A percentile compares a stretch with the other conserved stretches of the same genome.
phyloP scores from a whole-genome alignment of 2,113 vertebrate species.

The Austrofundulus limnaeus region DNA sequence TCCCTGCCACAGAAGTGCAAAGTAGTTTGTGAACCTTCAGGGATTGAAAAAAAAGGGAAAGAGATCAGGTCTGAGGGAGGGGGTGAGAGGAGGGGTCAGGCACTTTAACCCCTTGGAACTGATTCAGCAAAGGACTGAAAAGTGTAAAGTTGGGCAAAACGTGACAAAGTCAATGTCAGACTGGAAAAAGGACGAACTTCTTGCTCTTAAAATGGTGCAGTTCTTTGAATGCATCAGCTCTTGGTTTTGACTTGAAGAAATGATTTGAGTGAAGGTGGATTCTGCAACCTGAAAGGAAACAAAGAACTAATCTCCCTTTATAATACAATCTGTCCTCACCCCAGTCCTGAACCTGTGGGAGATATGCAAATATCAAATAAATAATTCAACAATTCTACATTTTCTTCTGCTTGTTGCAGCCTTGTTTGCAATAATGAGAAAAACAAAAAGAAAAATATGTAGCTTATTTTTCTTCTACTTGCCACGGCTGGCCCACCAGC shows the following conservation, averaged over 20 bases:
- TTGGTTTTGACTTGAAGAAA: conserved; percentile 50
- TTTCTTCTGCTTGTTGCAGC: conserved; percentile 31
- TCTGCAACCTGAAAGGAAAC: conserved; percentile 36
- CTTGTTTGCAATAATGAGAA: conserved; percentile 43
- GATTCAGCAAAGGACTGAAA: conserved; percentile 25
- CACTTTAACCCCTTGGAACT: conserved; percentile 43
- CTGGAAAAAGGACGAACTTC: background rate
- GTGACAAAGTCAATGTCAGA: conserved; percentile 20
- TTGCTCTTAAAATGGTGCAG: background rate
- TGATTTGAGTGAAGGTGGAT: conserved; percentile 25
- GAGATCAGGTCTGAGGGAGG: conserved; percentile 24
- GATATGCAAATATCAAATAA: conserved; percentile 70
- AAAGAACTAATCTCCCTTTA: conserved; percentile 41
- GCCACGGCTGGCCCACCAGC: background rate
- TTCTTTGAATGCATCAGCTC: conserved; percentile 19
- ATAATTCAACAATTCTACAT: conserved; percentile 61
- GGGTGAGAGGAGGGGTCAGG: conserved; percentile 16
- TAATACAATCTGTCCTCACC: conserved; percentile 43
- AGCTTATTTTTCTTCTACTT: conserved; percentile 13
- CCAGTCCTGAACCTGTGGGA: conserved; percentile 44
- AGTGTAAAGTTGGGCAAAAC: background rate
- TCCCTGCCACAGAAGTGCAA: conserved; percentile 62
- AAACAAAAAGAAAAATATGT: conserved; percentile 10
- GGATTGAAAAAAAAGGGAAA: conserved; percentile 26
- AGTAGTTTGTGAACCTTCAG: conserved; percentile 59